A percentile compares a stretch with the other conserved stretches of the same genome.
These are phyloP conservation scores for Dorcus parallelipipedus DNA, from an alignment of 2,888 invertebrate species.

Conservation along the genomic window DNA sequence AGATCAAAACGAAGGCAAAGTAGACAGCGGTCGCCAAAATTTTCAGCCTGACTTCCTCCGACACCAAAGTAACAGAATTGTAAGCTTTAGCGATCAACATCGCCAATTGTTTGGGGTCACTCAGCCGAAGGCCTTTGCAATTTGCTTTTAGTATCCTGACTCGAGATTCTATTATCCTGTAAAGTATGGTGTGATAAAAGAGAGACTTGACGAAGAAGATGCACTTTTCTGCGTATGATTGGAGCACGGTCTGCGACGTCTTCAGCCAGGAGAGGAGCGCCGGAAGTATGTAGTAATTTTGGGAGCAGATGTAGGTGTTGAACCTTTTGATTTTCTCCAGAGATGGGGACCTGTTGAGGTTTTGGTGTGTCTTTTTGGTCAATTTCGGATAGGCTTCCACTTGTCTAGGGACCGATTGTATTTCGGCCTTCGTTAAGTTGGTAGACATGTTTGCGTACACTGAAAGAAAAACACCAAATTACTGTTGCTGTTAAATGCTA, in stretches of 20 bases:
- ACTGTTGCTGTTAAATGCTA: too few species aligned
- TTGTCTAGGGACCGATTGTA: not conserved
- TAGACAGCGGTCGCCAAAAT: slow-evolving; percentile 30
- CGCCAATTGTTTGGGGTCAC: slow-evolving; percentile 6
- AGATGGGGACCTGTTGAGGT: slow-evolving; percentile 37
- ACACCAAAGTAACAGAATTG: not conserved
- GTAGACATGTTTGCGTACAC: not conserved
- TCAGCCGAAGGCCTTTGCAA: not conserved
- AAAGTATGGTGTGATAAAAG: slow-evolving; percentile 29
- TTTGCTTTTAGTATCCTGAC: not conserved
- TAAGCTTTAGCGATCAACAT: not conserved
- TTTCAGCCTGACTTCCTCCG: slow-evolving; percentile 5
- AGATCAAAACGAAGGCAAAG: slow-evolving; percentile 26
- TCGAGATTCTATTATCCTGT: slow-evolving; percentile 25
- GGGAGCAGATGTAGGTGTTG: slow-evolving; percentile 43
- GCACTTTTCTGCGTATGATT: slow-evolving; percentile 34
- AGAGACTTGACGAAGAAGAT: slow-evolving; percentile 32
- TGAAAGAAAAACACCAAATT: not conserved
- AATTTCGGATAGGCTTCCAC: not conserved
- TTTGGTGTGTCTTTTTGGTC: slow-evolving; percentile 6
- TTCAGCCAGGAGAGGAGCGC: slow-evolving; percentile 38
- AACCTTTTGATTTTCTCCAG: slow-evolving; percentile 40
- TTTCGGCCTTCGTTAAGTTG: not conserved
- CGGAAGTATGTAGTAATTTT: slow-evolving; percentile 41
- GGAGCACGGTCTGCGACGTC: slow-evolving; percentile 36